Base-by-base conservation (phyloP, 2,888 invertebrate genomes). In the Drosophila affinis region DNA sequence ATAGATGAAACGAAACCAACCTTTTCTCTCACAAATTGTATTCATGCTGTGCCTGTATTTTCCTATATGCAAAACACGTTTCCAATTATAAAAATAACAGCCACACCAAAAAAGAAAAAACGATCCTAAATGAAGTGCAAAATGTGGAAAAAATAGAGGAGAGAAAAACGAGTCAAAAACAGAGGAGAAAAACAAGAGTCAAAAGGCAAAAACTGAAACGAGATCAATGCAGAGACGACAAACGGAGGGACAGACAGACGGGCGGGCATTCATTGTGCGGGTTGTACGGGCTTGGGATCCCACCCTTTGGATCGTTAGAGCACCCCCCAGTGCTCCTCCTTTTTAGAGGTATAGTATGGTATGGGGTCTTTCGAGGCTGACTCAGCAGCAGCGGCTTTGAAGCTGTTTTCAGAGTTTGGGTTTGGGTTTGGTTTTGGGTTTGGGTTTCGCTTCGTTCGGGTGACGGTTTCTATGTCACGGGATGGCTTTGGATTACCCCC, bases 61-160 rank as follows among this genome's bases (percentile, higher is more conserved):
- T 72, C 48, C 55, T 62, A 55, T 67, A 89, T 88, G 79, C 81
- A 89, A 90, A 89, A 89, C 89, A 85, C 88, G 89, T 88, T 90
- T 87, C 29, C 75, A 79, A 89, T 88, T 90, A 85, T 79, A 79
- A 71, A 60, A 54, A 56, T 59, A 76, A 76, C 55, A 51, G 51
- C n/a, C 24, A 54, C 21, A 39, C 45, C 29, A 17, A 14, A 44
- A 60, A 64, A 17, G 17, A 49, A 21, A 54, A 52, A 59, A 61
- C 53, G 34, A 64, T 49, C 51, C 45, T n/a, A 46, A 59, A 55
- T 56, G 32, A 60, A 54, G 61, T 62, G 70, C 62, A 44, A 61
- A 77, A 63, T 60, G 57, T 55, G 49, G 45, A 34, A 10, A 56
- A 55, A 57, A 57, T 6, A 57, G 52, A 39, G 49, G 9, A 5